Evolutionary conservation across 2,888 invertebrate species (phyloP).

Genomic region (Orthosia incerta): DNA sequence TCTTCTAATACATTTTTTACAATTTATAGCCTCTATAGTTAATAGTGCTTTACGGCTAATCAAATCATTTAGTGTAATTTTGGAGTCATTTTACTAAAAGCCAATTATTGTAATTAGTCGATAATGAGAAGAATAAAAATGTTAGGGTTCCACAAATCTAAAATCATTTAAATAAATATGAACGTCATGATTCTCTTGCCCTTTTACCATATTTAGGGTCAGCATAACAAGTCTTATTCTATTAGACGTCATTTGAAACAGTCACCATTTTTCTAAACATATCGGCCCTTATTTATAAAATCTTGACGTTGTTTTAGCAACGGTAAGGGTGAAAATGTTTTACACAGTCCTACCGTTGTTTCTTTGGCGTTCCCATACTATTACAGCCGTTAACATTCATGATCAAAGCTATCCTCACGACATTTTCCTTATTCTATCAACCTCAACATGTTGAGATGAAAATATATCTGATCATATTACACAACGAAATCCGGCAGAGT

Average conservation of each 20-base stretch:
- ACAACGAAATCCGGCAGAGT: too few relatives aligned
- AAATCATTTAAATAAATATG: not conserved
- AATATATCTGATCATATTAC: too few relatives aligned
- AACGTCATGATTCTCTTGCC: not conserved
- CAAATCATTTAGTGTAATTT: conserved; percentile 47
- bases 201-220: too few relatives aligned
- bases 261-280: too few relatives aligned
- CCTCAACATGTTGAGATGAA: not conserved
- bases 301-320: too few relatives aligned
- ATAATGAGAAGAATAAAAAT: conserved; percentile 29
- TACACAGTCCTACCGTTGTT: not conserved
- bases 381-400: too few relatives aligned
- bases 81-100: conserved; percentile 28
- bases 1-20: not conserved
- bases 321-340: not conserved
- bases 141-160: conserved; percentile 37
- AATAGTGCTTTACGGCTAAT: conserved; percentile 16
- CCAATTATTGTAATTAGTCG: conserved; percentile 48
- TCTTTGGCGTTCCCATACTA: not conserved
- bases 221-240: not conserved
- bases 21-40: not conserved
- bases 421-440: not conserved
- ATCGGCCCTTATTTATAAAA: too few relatives aligned
- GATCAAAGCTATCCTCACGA: too few relatives aligned
- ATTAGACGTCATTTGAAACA: too few relatives aligned